Conservation (phyloP, 1,140 invertebrate genomes). For the Brachionus koreanus region DNA sequence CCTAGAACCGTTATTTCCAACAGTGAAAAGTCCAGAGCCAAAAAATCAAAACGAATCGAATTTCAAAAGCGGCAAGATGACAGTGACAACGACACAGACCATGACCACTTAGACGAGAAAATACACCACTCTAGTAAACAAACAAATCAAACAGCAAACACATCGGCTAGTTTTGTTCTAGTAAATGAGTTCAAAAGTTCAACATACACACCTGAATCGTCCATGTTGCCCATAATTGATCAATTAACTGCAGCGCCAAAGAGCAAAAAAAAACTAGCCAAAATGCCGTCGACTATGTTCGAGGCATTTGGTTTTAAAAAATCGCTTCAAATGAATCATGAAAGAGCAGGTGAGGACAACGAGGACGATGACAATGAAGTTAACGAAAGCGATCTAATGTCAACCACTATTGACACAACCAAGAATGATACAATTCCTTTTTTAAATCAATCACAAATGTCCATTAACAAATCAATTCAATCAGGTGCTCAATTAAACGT, state of each 20-base stretch:
- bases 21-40: neutral
- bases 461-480: neutral
- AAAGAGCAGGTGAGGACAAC: neutral
- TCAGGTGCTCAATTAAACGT: slow-evolving; percentile 4
- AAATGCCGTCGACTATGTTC: neutral
- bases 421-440: slow-evolving; percentile 41
- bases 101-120: neutral
- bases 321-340: neutral
- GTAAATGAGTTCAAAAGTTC: slow-evolving; percentile 26
- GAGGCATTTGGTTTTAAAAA: neutral
- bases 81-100: neutral
- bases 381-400: neutral
- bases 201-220: neutral
- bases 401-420: slow-evolving; percentile 25
- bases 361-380: neutral
- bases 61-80: slow-evolving; percentile 9
- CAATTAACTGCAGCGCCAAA: neutral
- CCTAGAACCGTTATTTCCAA: slow-evolving; percentile 2
- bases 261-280: slow-evolving; percentile 15
- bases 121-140: neutral
- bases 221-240: neutral
- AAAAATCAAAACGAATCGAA: slow-evolving; percentile 15
- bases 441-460: slow-evolving; percentile 41
- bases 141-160: neutral
- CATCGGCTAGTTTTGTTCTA: neutral